These are phyloP conservation scores for Heliconius erato DNA, from an alignment of 2,888 invertebrate genomes.

Conservation along the genomic window DNA sequence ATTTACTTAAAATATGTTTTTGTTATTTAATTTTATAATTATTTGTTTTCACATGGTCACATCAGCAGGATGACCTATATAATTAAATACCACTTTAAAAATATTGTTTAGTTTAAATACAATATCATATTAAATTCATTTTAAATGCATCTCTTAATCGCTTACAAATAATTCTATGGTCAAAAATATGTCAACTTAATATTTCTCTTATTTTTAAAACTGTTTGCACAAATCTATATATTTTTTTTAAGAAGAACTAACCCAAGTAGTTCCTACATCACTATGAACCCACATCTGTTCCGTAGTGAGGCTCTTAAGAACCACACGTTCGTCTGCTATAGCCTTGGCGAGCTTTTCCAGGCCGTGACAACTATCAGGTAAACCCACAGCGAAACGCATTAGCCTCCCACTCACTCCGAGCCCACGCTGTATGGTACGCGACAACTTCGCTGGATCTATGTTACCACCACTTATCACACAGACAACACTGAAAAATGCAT, in stretches of 20 bases:
- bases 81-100: background rate
- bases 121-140: too few species aligned
- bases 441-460: conserved; percentile 92
- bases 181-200: too few species aligned
- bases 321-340: conserved; percentile 71
- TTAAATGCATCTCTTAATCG: too few species aligned
- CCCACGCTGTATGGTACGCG: conserved; percentile 91
- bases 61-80: too few species aligned
- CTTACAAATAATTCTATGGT: too few species aligned
- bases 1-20: too few species aligned
- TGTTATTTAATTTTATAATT: too few species aligned
- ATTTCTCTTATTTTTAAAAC: too few species aligned
- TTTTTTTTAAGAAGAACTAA: background rate
- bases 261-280: conserved; percentile 77
- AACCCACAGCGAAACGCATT: conserved; percentile 88
- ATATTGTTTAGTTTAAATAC: background rate
- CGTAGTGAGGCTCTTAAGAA: conserved; percentile 76
- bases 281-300: conserved; percentile 81
- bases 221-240: too few species aligned
- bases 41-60: too few species aligned
- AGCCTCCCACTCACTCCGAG: conserved; percentile 91
- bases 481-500: conserved; percentile 86
- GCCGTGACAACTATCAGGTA: conserved; percentile 91
- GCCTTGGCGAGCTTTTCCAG: conserved; percentile 87
- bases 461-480: conserved; percentile 92